Evolutionary conservation across 2,113 vertebrate genomes (phyloP).

Genomic region (Zootoca vivipara): DNA sequence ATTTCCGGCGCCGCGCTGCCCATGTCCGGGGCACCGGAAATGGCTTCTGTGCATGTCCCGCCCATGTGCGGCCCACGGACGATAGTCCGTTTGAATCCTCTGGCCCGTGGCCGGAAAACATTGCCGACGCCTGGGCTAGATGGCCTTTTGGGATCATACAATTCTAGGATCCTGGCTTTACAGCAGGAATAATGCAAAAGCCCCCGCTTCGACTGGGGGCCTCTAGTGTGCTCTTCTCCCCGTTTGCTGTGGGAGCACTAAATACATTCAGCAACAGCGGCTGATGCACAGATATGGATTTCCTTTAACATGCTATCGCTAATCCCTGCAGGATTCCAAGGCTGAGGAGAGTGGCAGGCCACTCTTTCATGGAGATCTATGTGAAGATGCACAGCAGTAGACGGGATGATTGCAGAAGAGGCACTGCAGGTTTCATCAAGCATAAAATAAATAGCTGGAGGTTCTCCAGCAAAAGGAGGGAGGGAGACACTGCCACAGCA

Average conservation of each 20-base stretch:
- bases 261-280: background rate
- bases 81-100: too few species aligned
- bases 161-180: background rate
- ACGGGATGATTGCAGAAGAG: background rate
- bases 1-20: too few species aligned
- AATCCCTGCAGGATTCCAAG: background rate
- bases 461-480: background rate
- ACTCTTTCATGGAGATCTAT: background rate
- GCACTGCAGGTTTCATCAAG: background rate
- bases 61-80: too few species aligned
- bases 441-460: background rate
- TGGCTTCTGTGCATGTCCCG: too few species aligned
- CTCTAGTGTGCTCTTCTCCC: background rate
- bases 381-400: background rate
- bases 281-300: background rate
- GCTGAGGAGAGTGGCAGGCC: background rate
- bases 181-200: too few species aligned
- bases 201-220: background rate
- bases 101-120: too few species aligned
- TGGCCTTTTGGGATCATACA: too few species aligned
- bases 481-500: background rate
- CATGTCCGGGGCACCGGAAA: too few species aligned
- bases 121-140: too few species aligned
- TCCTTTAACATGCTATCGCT: constrained; percentile 10
- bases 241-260: background rate